Conservation (phyloP, 2,113 vertebrate genomes). For the Podiceps cristatus region DNA sequence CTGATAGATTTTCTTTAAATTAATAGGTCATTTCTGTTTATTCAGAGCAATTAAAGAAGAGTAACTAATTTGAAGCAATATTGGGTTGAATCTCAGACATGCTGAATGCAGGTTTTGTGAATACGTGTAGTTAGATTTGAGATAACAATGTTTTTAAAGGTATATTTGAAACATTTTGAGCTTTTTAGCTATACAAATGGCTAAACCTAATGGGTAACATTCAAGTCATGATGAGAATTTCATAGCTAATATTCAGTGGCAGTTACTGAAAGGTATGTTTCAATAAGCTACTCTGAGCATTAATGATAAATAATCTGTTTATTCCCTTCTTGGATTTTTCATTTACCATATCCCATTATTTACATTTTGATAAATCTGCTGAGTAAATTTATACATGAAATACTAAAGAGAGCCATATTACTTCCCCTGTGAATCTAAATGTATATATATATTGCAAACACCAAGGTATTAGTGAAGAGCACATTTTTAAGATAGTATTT, state of each 20-base stretch:
- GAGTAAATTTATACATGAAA: conserved; percentile 57
- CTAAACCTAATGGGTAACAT: conserved; percentile 32
- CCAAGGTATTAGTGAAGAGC: conserved; percentile 32
- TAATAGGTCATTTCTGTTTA: conserved; percentile 82
- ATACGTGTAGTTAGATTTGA: neutral
- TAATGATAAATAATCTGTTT: conserved; percentile 59
- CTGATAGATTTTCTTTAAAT: conserved; percentile 84
- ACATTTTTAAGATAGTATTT: conserved; percentile 59
- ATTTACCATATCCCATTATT: conserved; percentile 59
- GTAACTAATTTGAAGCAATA: conserved; percentile 78
- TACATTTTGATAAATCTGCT: conserved; percentile 65
- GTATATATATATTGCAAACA: neutral
- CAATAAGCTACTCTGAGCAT: conserved; percentile 27
- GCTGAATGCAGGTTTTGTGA: conserved; percentile 55
- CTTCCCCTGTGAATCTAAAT: conserved; percentile 28
- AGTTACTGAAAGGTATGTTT: conserved; percentile 25
- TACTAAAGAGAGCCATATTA: conserved; percentile 40
- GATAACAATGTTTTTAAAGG: conserved; percentile 32
- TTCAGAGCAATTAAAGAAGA: conserved; percentile 78
- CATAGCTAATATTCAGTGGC: conserved; percentile 49
- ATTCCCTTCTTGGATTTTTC: conserved; percentile 48
- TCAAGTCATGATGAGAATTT: conserved; percentile 40
- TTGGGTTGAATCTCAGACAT: conserved; percentile 55
- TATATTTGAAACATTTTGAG: neutral
- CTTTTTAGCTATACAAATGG: conserved; percentile 23